phyloP scores from a whole-genome alignment of 2,888 invertebrate genomes.

The Cheilosia variabilis region DNA sequence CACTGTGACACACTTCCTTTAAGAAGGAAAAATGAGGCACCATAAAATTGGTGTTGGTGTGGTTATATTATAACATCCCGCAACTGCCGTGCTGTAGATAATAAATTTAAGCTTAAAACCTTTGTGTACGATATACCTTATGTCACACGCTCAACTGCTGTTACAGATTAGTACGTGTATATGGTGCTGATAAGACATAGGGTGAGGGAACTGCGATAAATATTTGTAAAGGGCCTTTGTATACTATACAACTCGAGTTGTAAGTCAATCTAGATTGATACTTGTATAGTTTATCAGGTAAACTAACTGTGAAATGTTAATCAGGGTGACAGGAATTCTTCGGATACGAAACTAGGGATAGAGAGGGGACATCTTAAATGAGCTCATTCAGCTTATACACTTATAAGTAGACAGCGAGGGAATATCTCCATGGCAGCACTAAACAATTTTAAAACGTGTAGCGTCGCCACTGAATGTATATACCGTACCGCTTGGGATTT shows the following conservation, averaged over 20 bases:
- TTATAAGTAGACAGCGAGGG: no score
- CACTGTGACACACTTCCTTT: slow-evolving; percentile 14
- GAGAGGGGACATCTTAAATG: background rate
- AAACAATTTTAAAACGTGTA: no score
- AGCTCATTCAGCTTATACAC: no score
- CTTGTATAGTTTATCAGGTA: background rate
- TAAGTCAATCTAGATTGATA: no score
- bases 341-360: background rate
- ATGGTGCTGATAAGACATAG: background rate
- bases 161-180: background rate
- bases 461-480: no score
- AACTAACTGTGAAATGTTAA: background rate
- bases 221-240: background rate
- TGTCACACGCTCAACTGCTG: slow-evolving; percentile 11
- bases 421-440: no score
- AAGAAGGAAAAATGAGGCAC: background rate
- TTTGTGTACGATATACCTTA: slow-evolving; percentile 9
- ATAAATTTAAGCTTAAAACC: slow-evolving; percentile 14
- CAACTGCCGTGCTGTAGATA: background rate
- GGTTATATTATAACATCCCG: slow-evolving; percentile 1
- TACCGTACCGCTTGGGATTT: no score
- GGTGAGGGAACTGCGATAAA: background rate
- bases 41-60: background rate
- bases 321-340: background rate
- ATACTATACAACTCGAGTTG: background rate